Base-by-base conservation (phyloP, 2,888 invertebrate genomes). In the Perizoma affinitatum region DNA sequence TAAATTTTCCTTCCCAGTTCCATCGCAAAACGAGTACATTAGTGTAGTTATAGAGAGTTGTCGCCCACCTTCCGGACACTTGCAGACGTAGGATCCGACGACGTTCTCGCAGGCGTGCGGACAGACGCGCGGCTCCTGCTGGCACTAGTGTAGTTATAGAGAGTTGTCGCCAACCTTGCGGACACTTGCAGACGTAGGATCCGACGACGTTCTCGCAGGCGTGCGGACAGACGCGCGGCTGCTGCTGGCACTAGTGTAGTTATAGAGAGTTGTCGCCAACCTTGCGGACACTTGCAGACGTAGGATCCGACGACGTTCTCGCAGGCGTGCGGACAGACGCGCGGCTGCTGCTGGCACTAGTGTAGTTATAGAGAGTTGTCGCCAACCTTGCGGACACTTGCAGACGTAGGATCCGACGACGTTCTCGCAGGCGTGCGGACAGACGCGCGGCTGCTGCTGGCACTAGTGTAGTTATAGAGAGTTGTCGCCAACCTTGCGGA, bases 151-250 rank as follows among this genome's bases (percentile, higher is more conserved):
- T 22, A 22, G 22, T 22, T 22, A 22, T 22, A 22, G 22, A 22
- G 22, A 22, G 22, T 22, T 22, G 22, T 22, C 5, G 10, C 42
- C 10, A 5, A 42, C 42, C 42, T 42, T 42, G 10, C n/a, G 42
- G 42, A 42, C 42, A 42, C 42, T 96, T 95, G 89, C 97, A 97
- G 93, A 96, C 94, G 80, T 96, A 97, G 0, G 96, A 95, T 0
- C 97, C 97, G 66, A 97, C 96, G 58, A 96, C 89, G 81, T 97
- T 97, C 86, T 97, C 97, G 80, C 97, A 97, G 76, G 95, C 95
- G 84, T 95, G 96, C 73, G 95, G 95, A 87, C 97, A 97, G 70
- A 87, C 95, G 94, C 41, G 94, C 94, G 95, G 94, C 0, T 95
- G 95, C 4, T 96, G 96, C 5, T 93, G 87, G 82, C 97, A 97